Base-by-base conservation (phyloP, 2,797 vertebrate species). In the Sebastes kiyomatsui region DNA sequence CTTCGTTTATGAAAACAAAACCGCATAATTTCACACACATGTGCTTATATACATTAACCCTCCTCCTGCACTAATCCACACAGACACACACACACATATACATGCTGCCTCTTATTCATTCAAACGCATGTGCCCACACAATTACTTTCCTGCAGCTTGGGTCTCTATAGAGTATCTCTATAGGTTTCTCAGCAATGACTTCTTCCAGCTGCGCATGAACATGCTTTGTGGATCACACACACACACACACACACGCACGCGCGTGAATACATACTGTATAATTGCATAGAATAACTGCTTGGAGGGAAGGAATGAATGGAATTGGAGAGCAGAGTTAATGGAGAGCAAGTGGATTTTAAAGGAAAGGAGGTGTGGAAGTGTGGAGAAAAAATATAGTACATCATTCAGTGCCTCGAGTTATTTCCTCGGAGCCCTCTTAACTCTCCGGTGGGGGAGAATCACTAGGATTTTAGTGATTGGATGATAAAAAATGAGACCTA, bases 271-370 rank as follows among this genome's bases (percentile, higher is more conserved):
- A 46, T 46, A 18, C 16, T 46, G 42, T 46, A 18, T 46, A 46
- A 46, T n/a, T 61, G 54, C 59, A 75, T 4, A 27, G 27, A 78
- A 35, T 79, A 66, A 64, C 4, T 52, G 25, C 32, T 62, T 7
- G 30, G 20, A 72, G 52, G 25, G 46, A 73, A 16, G 18, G 4
- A 55, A 72, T 75, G 38, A 75, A 82, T 58, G 20, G 60, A 79
- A 73, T 42, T 30, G 65, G 56, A 76, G 65, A 68, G 23, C 35
- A 16, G 67, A 67, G 78, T 81, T 80, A 67, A 83, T 81, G 64
- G 67, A 61, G 55, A 78, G 60, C 81, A 87, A 88, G 79, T 80
- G 32, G 46, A 74, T 87, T 88, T 82, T 73, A 75, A 74, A 77
- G 28, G 22, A 68, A 66, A 84, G 28, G 52, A 66, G 25, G 80